phyloP scores from a whole-genome alignment of 2,888 invertebrate species.

The Alsophila aescularia region DNA sequence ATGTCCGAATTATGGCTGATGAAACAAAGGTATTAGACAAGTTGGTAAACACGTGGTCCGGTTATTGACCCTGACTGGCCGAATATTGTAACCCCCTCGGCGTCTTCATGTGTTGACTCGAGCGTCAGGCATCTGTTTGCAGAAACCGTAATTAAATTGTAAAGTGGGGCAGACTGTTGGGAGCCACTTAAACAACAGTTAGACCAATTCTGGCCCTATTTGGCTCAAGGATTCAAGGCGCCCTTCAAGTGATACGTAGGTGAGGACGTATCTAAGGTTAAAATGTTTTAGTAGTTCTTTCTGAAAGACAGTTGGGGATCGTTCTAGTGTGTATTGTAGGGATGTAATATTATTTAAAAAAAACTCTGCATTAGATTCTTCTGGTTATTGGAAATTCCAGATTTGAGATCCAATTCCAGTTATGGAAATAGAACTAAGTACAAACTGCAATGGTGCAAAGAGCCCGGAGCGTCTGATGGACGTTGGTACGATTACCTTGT shows the following conservation, averaged over 20 bases:
- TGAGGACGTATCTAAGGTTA: not conserved
- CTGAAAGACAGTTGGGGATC: not conserved
- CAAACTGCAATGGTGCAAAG: no score
- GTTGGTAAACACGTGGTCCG: constrained; percentile 58
- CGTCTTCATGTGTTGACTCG: constrained; percentile 52
- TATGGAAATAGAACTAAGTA: no score
- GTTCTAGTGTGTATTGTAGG: no score
- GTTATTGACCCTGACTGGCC: constrained; percentile 59
- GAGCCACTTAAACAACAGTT: constrained; percentile 21
- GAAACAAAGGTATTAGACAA: constrained; percentile 39
- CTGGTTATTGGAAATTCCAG: no score
- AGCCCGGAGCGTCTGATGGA: no score
- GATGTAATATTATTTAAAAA: no score
- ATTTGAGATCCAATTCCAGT: no score
- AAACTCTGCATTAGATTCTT: no score
- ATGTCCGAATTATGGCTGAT: constrained; percentile 55
- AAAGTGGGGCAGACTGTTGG: constrained; percentile 24
- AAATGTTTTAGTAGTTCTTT: not conserved
- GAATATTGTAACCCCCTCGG: constrained; percentile 60
- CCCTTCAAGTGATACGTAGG: constrained; percentile 2
- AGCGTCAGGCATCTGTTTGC: constrained; percentile 45
- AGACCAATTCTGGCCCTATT: constrained; percentile 18
- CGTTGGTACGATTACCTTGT: no score
- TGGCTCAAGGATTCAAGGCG: constrained; percentile 8
- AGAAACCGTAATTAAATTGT: constrained; percentile 42